phyloP scores from a whole-genome alignment of 2,113 vertebrate genomes.

The Ariopsis seemanni region DNA sequence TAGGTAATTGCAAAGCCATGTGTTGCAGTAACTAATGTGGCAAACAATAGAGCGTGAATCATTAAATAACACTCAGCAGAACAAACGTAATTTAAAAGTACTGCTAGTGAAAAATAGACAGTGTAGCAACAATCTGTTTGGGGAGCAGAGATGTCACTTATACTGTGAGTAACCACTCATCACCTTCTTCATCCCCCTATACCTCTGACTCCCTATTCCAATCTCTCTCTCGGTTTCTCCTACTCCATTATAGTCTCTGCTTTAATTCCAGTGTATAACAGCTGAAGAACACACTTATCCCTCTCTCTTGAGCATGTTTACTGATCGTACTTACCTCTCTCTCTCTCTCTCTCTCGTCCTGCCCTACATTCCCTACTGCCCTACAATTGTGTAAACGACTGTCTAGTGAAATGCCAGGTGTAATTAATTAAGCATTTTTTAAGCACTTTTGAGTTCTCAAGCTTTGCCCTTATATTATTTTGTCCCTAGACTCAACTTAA shows the following conservation, averaged over 20 bases:
- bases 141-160: conserved; percentile 76
- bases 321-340: conserved; percentile 46
- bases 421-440: conserved; percentile 66
- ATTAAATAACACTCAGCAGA: conserved; percentile 62
- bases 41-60: conserved; percentile 52
- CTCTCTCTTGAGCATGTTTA: conserved; percentile 49
- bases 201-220: conserved; percentile 5
- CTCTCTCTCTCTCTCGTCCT: conserved; percentile 17
- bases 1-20: conserved; percentile 16
- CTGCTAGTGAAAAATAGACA: conserved; percentile 52
- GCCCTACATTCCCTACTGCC: conserved; percentile 30
- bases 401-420: conserved; percentile 32
- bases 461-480: not conserved
- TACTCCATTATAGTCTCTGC: conserved; percentile 59
- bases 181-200: conserved; percentile 57
- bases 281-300: conserved; percentile 53
- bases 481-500: not conserved
- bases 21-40: conserved; percentile 42
- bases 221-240: conserved; percentile 28
- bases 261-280: conserved; percentile 45
- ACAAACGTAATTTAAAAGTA: conserved; percentile 57
- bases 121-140: conserved; percentile 72
- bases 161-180: conserved; percentile 74
- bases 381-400: conserved; percentile 13
- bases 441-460: not conserved